phyloP scores from a whole-genome alignment of 23 tunicate genomes.

The Pegea sp. region DNA sequence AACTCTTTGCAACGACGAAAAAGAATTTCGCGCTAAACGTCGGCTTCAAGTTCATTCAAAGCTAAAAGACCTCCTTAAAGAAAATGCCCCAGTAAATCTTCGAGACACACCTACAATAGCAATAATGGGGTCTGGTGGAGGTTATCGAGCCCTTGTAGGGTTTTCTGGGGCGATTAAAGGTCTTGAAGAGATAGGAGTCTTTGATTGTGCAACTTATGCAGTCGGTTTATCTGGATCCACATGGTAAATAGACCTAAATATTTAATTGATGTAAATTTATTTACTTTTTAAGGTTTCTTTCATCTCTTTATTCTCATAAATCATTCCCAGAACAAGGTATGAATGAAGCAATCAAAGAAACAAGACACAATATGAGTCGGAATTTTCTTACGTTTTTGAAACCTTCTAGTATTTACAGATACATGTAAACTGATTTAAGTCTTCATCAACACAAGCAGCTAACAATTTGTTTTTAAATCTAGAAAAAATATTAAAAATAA shows the following conservation, averaged over 20 bases:
- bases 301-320: slow-evolving; percentile 38
- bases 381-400: slow-evolving; percentile 35
- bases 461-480: not conserved
- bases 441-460: not conserved
- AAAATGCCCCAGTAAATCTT: not conserved
- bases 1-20: not conserved
- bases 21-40: not conserved
- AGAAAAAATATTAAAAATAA: slow-evolving; percentile 29
- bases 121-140: slow-evolving; percentile 74
- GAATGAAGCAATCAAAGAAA: slow-evolving; percentile 11
- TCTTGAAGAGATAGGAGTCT: slow-evolving; percentile 35
- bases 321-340: slow-evolving; percentile 21
- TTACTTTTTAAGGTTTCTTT: slow-evolving; percentile 32
- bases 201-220: slow-evolving; percentile 53
- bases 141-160: slow-evolving; percentile 62
- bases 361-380: slow-evolving; percentile 12
- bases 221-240: slow-evolving; percentile 61
- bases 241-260: slow-evolving; percentile 45
- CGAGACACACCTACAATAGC: slow-evolving; percentile 49
- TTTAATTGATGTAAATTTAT: too few relatives aligned
- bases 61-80: not conserved
- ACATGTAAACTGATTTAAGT: slow-evolving; percentile 12
- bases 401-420: slow-evolving; percentile 32
- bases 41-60: not conserved
- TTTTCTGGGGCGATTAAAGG: slow-evolving; percentile 70